Evolutionary conservation across 2,113 vertebrate genomes (phyloP), one percentile per base, ranked within the genome.

Genomic region (Chinchilla lanigera): DNA sequence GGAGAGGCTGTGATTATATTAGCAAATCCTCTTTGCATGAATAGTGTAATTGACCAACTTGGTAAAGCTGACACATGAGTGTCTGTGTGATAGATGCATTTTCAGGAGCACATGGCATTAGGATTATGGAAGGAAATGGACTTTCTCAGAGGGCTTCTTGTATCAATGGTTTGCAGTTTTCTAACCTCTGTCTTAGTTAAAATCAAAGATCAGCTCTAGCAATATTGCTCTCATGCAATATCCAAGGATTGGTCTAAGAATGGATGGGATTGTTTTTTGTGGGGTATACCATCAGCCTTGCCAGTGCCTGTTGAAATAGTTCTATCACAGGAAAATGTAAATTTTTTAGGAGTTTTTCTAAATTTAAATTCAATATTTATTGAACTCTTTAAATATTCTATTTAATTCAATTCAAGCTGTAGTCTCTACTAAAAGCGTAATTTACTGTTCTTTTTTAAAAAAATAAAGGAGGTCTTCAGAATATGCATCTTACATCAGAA

Each of bases 321-420:
- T 92, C 50, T 88, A 30, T 63, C 47, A 38, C 9, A 90, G 78
- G 47, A 96, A 91, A 82, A 92, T 35, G 19, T 24, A 90, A 86
- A n/a, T 2, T 30, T 47, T 58, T 85, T 54, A 41, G 60, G 19
- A 20, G 1, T 38, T 87, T 50, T 60, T 61, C 33, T 61, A 4
- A 22, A 83, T 77, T 78, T 86, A 63, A 84, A 81, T 44, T 50
- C 11, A 33, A 14, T 78, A 50, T 30, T 33, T 78, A 52, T 78
- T 80, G 30, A 52, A 33, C 35, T 20, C 50, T 17, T 52, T 80
- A 80, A 54, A 80, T 50, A 52, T 52, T 19, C 24, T 54, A n/a
- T 17, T 5, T 52, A 52, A 61, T 92, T 75, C 12, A 83, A 47
- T 87, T 94, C 26, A 90, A 50, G 11, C 19, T 44, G 6, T 19